Evolutionary conservation across 2,888 invertebrate species (phyloP).

Genomic region (Parnassius orleans): DNA sequence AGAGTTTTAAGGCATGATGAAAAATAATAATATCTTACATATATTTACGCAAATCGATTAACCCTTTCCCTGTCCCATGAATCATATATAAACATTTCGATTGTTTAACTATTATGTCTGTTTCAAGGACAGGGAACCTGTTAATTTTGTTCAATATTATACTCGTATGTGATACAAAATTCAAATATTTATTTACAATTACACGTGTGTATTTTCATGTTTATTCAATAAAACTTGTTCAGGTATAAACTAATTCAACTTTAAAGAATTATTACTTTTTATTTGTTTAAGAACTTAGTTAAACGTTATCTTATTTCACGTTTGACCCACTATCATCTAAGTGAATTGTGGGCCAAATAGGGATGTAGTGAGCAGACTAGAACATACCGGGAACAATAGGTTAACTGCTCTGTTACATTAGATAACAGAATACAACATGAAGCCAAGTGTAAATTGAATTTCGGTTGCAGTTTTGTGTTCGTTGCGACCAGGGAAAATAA

Average conservation of each 20-base stretch:
- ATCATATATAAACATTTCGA: too few relatives aligned
- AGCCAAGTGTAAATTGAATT: slow-evolving; percentile 25
- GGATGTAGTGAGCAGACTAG: slow-evolving; percentile 23
- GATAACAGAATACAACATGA: slow-evolving; percentile 27
- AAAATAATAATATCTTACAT: too few relatives aligned
- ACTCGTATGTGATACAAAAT: too few relatives aligned
- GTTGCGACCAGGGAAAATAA: not conserved
- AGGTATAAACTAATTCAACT: slow-evolving; percentile 7
- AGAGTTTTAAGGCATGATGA: too few relatives aligned
- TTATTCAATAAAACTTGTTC: not conserved
- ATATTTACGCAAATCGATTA: too few relatives aligned
- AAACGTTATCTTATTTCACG: slow-evolving; percentile 43
- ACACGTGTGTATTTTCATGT: too few relatives aligned
- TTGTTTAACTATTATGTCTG: too few relatives aligned
- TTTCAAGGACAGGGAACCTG: too few relatives aligned
- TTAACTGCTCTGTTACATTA: slow-evolving; percentile 29
- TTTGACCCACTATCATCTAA: slow-evolving; percentile 49
- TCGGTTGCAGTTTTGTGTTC: slow-evolving; percentile 17
- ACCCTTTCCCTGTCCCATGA: too few relatives aligned
- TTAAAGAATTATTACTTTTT: slow-evolving; percentile 20
- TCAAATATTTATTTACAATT: too few relatives aligned
- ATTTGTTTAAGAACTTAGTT: slow-evolving; percentile 40
- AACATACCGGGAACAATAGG: slow-evolving; percentile 28
- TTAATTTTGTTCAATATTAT: too few relatives aligned
- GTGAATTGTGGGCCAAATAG: slow-evolving; percentile 37